A percentile compares a stretch with the other conserved stretches of the same genome.
Conservation (phyloP, 2,113 vertebrate species). For the Acanthisitta chloris region DNA sequence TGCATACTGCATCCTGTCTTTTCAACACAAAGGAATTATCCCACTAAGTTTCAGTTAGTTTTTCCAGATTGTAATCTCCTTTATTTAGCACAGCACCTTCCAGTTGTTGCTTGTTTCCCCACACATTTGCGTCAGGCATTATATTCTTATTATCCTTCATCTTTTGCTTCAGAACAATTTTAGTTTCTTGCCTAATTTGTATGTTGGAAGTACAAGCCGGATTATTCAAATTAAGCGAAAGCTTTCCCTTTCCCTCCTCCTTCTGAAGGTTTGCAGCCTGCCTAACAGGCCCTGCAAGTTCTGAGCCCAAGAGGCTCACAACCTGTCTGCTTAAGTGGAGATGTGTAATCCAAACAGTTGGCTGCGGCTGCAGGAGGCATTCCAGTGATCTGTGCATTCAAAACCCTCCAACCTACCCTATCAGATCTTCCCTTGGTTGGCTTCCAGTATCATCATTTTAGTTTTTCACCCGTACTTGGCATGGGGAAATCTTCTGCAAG, state of each 20-base stretch:
- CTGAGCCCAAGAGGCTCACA: conserved; percentile 43
- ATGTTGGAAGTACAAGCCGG: conserved; percentile 53
- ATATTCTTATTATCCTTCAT: conserved; percentile 54
- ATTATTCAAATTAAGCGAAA: conserved; percentile 63
- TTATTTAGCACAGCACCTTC: conserved; percentile 42
- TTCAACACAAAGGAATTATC: conserved; percentile 43
- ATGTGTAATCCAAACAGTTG: conserved; percentile 46
- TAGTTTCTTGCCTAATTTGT: conserved; percentile 62
- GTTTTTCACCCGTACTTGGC: conserved; percentile 25
- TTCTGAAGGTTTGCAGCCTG: conserved; percentile 33
- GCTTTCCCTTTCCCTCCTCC: conserved; percentile 62
- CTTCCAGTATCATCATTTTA: conserved; percentile 24
- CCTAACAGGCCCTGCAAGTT: conserved; percentile 55
- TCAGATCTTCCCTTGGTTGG: not conserved
- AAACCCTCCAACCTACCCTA: not conserved
- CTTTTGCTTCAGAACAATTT: conserved; percentile 57
- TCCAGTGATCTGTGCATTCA: conserved; percentile 34
- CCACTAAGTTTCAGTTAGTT: conserved; percentile 43
- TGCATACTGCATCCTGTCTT: conserved; percentile 9
- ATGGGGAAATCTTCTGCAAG: not conserved
- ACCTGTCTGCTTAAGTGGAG: conserved; percentile 35
- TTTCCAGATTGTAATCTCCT: conserved; percentile 39
- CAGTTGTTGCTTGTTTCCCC: conserved; percentile 61
- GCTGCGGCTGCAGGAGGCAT: not conserved
- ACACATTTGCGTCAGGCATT: conserved; percentile 38